Conservation (phyloP, 2,888 invertebrate species). For the Lacanobia wlatinum region DNA sequence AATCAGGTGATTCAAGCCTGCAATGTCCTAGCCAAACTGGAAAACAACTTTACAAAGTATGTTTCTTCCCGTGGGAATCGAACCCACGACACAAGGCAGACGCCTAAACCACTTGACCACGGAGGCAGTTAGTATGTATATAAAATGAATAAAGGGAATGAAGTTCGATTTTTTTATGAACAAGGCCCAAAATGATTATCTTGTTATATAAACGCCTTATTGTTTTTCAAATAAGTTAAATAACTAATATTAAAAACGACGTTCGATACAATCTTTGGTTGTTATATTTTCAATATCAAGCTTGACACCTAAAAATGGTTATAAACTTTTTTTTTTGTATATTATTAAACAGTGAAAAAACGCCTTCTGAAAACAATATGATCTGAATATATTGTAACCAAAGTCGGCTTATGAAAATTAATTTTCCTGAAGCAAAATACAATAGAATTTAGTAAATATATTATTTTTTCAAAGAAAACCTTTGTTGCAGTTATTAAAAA, state of each 20-base stretch:
- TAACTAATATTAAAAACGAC: no score
- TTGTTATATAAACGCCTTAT: not conserved
- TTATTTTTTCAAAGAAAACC: conserved; percentile 33
- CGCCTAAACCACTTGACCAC: no score
- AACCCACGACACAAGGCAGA: no score
- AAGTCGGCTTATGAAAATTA: conserved; percentile 32
- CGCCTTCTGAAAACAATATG: not conserved
- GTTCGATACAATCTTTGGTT: no score
- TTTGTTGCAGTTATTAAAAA: conserved; percentile 21
- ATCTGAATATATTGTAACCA: conserved; percentile 20
- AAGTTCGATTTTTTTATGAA: no score
- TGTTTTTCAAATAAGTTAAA: not conserved
- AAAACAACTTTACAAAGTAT: no score
- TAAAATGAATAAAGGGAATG: no score
- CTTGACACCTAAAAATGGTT: not conserved
- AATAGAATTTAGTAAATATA: conserved; percentile 35
- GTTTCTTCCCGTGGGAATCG: no score
- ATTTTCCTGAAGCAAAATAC: conserved; percentile 37
- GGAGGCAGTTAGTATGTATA: no score
- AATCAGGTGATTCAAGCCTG: no score
- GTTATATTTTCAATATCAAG: not conserved
- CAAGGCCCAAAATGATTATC: no score
- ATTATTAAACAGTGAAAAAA: not conserved
- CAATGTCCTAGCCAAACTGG: no score
- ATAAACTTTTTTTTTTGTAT: not conserved